phyloP scores from a whole-genome alignment of 1,140 invertebrate genomes.

The Drosophila bipectinata region DNA sequence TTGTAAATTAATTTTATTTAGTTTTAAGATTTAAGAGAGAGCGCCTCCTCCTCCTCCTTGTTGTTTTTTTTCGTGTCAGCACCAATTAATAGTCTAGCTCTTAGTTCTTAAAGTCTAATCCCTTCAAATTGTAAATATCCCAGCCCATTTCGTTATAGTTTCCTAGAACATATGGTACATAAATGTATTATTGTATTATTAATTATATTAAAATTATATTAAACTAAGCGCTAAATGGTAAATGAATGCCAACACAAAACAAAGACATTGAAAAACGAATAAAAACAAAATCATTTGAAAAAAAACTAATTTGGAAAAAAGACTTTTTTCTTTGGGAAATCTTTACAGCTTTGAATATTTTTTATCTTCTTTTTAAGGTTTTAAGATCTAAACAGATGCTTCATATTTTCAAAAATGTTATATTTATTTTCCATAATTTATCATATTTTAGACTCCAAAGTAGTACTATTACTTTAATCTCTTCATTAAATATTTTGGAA shows the following conservation, averaged over 20 bases:
- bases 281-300: conserved; percentile 48
- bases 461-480: not conserved
- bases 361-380: too few species aligned
- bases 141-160: conserved; percentile 10
- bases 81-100: conserved; percentile 50
- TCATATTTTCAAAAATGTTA: too few species aligned
- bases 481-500: not conserved
- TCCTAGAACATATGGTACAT: conserved; percentile 43
- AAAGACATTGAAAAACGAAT: conserved; percentile 66
- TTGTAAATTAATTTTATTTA: conserved; percentile 80
- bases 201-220: conserved; percentile 70
- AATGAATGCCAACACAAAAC: conserved; percentile 58
- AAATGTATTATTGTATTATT: conserved; percentile 80
- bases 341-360: conserved; percentile 1
- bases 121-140: conserved; percentile 72
- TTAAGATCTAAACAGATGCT: too few species aligned
- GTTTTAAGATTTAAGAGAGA: conserved; percentile 60
- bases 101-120: conserved; percentile 28
- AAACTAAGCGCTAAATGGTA: conserved; percentile 56
- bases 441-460: conserved; percentile 1
- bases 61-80: conserved; percentile 60
- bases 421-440: conserved; percentile 13
- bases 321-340: not conserved
- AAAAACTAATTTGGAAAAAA: conserved; percentile 14
- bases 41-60: conserved; percentile 66